A percentile compares a stretch with the other conserved stretches of the same genome.
Evolutionary conservation across 2,797 vertebrate genomes (phyloP).

Genomic region (Tiaroga cobitis): DNA sequence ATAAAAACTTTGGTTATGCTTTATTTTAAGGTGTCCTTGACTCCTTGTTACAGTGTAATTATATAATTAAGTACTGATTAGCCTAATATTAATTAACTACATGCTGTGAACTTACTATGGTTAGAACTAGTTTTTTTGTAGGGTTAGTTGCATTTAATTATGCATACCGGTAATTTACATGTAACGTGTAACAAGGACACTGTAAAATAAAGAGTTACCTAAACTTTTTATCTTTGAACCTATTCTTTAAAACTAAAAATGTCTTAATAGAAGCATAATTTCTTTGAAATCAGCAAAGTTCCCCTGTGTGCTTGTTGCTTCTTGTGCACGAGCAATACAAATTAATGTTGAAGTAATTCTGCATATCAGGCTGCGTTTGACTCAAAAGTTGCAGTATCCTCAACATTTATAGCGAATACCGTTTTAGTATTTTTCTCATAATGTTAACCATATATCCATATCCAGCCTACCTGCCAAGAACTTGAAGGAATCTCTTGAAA

Average conservation of each 20-base stretch:
- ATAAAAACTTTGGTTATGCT: too few relatives aligned
- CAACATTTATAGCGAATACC: background rate
- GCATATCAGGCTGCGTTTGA: background rate
- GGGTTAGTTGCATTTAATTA: too few relatives aligned
- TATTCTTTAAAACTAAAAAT: background rate
- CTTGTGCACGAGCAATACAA: background rate
- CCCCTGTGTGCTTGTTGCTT: background rate
- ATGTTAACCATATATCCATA: background rate
- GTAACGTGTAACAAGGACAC: too few relatives aligned
- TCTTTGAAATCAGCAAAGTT: background rate
- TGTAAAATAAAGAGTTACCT: too few relatives aligned
- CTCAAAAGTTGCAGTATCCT: background rate
- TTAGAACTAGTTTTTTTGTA: too few relatives aligned
- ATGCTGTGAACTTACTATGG: too few relatives aligned
- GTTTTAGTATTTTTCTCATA: background rate
- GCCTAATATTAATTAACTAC: too few relatives aligned
- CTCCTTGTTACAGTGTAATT: too few relatives aligned
- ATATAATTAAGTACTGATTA: too few relatives aligned
- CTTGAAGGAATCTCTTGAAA: conserved; percentile 90
- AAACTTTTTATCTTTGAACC: background rate
- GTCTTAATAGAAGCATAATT: background rate
- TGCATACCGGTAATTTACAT: too few relatives aligned
- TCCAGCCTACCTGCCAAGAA: conserved; percentile 86
- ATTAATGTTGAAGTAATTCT: background rate
- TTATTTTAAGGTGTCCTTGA: too few relatives aligned